These are phyloP conservation scores for Teleiodes luculella DNA, from an alignment of 2,888 invertebrate genomes.

Conservation along the genomic window DNA sequence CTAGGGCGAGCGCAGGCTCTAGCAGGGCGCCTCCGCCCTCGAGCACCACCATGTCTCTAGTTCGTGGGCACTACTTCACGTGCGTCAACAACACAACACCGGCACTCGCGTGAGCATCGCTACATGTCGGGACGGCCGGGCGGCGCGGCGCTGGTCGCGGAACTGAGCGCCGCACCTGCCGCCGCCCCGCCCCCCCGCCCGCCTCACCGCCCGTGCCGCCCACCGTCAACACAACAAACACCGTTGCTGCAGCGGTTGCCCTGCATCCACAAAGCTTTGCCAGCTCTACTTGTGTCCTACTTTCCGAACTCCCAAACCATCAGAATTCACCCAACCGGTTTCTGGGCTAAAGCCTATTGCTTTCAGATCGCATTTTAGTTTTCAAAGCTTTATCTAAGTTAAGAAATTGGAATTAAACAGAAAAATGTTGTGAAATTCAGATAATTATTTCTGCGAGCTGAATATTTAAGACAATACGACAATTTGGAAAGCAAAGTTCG, in stretches of 20 bases:
- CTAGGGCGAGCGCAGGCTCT: conserved; percentile 84
- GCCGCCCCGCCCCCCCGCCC: conserved; percentile 47
- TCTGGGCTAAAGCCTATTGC: background rate
- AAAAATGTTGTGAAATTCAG: no score
- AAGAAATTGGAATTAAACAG: background rate
- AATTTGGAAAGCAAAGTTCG: conserved; percentile 20
- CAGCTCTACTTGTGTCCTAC: conserved; percentile 58
- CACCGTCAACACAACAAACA: conserved; percentile 67
- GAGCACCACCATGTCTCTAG: conserved; percentile 68
- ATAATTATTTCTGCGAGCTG: conserved; percentile 22
- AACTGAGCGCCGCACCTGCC: conserved; percentile 64
- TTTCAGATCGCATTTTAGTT: background rate
- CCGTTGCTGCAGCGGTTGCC: conserved; percentile 66
- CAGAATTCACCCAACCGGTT: conserved; percentile 25
- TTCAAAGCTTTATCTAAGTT: no score
- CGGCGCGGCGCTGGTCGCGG: conserved; percentile 65
- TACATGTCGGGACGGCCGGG: conserved; percentile 65
- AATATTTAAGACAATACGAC: conserved; percentile 38
- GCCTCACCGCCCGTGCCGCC: conserved; percentile 49
- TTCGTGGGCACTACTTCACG: conserved; percentile 22
- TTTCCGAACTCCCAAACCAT: conserved; percentile 47
- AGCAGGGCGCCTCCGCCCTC: conserved; percentile 73
- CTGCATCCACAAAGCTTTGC: conserved; percentile 57
- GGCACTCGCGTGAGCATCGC: conserved; percentile 50
- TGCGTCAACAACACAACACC: conserved; percentile 44